Evolutionary conservation across 2,113 vertebrate species (phyloP).

Genomic region (Lagopus muta): DNA sequence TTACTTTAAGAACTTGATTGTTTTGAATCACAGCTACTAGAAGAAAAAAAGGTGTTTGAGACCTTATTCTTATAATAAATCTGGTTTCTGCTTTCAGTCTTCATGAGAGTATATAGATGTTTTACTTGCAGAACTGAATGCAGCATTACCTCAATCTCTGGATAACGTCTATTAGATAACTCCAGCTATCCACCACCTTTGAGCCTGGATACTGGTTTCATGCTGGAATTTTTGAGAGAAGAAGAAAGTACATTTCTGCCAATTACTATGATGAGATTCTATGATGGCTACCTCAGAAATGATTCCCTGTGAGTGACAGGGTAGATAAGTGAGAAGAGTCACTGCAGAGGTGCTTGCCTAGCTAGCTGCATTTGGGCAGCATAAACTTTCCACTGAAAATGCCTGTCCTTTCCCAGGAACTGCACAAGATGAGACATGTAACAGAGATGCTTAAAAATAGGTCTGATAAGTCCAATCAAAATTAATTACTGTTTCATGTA

Average conservation of each 20-base stretch:
- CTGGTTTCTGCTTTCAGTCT: constrained; percentile 11
- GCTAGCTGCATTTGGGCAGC: background rate
- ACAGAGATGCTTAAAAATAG: background rate
- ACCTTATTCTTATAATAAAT: constrained; percentile 41
- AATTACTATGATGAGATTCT: background rate
- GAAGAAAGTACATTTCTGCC: background rate
- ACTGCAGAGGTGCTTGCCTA: background rate
- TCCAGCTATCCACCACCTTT: background rate
- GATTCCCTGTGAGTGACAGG: background rate
- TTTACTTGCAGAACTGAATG: background rate
- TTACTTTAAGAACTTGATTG: constrained; percentile 52
- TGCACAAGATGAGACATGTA: background rate
- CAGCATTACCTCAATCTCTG: background rate
- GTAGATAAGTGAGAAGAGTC: background rate
- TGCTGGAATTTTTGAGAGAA: background rate
- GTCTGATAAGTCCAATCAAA: background rate
- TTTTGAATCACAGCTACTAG: constrained; percentile 36
- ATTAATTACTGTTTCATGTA: background rate
- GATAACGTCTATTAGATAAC: background rate
- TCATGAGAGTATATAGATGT: background rate
- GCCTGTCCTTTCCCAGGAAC: background rate
- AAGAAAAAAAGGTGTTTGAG: background rate
- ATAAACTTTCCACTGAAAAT: background rate
- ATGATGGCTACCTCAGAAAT: background rate
- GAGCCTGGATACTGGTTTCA: accelerated